Percentiles rank a stretch among this genome's conserved stretches.
Evolutionary conservation across 2,113 vertebrate species (phyloP).

Genomic region (Dasyprocta punctata): DNA sequence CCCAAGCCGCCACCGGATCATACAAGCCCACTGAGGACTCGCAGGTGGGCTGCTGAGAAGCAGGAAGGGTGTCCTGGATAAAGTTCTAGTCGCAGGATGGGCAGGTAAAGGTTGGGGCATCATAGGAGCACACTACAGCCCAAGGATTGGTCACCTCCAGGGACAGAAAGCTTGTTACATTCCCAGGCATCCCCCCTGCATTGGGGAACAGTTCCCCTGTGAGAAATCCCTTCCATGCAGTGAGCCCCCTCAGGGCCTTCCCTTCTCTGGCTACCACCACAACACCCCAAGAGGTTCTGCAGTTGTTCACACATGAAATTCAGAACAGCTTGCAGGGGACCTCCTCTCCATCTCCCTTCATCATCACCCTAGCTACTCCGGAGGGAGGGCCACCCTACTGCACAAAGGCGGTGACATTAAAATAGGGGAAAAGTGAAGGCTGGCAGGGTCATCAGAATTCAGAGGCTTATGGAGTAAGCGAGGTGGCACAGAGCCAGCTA

Average conservation of each 20-base stretch:
- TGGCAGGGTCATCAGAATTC: not conserved
- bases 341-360: not conserved
- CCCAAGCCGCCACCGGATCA: not conserved
- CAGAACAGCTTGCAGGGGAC: not conserved
- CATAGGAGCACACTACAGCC: no score
- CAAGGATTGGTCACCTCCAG: not conserved
- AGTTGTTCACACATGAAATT: not conserved
- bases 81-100: not conserved
- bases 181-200: not conserved
- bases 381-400: not conserved
- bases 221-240: not conserved
- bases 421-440: not conserved
- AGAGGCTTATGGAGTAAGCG: rapidly evolving
- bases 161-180: not conserved
- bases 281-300: not conserved
- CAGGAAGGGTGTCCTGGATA: not conserved
- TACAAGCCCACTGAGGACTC: not conserved
- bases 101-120: not conserved
- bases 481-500: rapidly evolving
- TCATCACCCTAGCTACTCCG: not conserved
- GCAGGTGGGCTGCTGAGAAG: not conserved
- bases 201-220: not conserved
- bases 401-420: not conserved
- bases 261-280: not conserved
- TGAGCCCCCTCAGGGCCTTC: not conserved